Conservation (phyloP, 2,888 invertebrate genomes). For the Lobophora halterata region DNA sequence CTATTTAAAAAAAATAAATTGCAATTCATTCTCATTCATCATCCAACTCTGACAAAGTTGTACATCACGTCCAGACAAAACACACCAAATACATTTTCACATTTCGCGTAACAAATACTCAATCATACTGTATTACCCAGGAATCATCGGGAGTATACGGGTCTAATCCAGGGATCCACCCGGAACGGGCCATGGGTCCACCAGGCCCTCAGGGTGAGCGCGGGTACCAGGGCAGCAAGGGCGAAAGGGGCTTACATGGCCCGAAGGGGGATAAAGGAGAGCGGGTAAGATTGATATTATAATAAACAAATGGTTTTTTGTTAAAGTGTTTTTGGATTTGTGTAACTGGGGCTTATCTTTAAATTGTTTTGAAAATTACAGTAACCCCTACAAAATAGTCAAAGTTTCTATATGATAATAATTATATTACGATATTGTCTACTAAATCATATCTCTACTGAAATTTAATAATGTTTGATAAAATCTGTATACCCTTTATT, state of each 20-base stretch:
- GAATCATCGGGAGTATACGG: conserved; percentile 76
- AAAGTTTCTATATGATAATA: no score
- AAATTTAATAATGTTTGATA: no score
- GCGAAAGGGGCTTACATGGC: conserved; percentile 82
- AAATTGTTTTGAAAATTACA: conserved; percentile 1
- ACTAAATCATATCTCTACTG: no score
- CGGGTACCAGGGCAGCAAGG: conserved; percentile 82
- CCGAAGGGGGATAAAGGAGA: conserved; percentile 87
- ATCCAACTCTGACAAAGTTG: conserved; percentile 4
- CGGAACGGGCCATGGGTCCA: conserved; percentile 84
- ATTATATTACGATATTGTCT: no score
- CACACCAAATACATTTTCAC: conserved; percentile 22
- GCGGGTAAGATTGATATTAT: conserved; percentile 76
- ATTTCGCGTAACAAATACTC: conserved; percentile 36
- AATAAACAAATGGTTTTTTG: conserved; percentile 16
- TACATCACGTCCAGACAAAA: not conserved
- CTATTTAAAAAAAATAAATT: not conserved
- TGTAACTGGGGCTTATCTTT: conserved; percentile 4
- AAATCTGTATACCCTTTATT: no score
- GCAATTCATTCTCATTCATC: not conserved
- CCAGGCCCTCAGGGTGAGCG: conserved; percentile 84
- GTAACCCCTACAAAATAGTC: no score
- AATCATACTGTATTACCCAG: conserved; percentile 54
- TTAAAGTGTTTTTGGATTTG: conserved; percentile 14
- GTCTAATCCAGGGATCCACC: conserved; percentile 80